Conservation (phyloP, 2,888 invertebrate species). For the Dinocampus coccinellae region DNA sequence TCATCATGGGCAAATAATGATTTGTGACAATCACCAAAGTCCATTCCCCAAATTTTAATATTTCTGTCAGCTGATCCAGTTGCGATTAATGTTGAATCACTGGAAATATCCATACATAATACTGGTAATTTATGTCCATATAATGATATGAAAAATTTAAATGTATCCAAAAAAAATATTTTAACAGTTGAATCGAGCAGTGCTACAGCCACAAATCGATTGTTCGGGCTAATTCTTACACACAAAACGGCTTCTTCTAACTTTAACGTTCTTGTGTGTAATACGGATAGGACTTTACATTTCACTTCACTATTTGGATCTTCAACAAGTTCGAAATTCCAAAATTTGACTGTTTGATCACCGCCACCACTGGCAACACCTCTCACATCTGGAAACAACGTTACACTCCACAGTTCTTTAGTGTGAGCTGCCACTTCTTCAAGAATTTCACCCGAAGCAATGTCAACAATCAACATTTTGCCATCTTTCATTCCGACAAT, state of each 20-base stretch:
- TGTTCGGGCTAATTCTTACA: slow-evolving; percentile 86
- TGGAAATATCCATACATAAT: slow-evolving; percentile 91
- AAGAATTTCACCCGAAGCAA: slow-evolving; percentile 83
- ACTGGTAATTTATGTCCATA: slow-evolving; percentile 98
- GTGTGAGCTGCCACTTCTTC: slow-evolving; percentile 88
- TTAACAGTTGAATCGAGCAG: slow-evolving; percentile 94
- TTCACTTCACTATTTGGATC: slow-evolving; percentile 76
- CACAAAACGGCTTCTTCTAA: slow-evolving; percentile 90
- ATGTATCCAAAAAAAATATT: slow-evolving; percentile 93
- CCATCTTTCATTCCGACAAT: slow-evolving; percentile 91
- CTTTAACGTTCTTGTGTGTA: slow-evolving; percentile 86
- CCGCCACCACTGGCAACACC: slow-evolving; percentile 89
- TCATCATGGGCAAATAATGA: slow-evolving; percentile 97
- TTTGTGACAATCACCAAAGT: slow-evolving; percentile 98
- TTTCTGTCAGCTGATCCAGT: slow-evolving; percentile 97
- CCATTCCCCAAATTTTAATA: slow-evolving; percentile 98
- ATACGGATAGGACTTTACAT: slow-evolving; percentile 80
- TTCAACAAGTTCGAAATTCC: slow-evolving; percentile 90
- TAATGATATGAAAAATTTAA: slow-evolving; percentile 94
- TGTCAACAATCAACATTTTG: slow-evolving; percentile 84
- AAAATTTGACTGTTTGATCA: slow-evolving; percentile 92
- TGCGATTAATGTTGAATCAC: slow-evolving; percentile 86
- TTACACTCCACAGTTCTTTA: slow-evolving; percentile 84
- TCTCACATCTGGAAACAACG: slow-evolving; percentile 83
- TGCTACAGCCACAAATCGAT: slow-evolving; percentile 89